These are phyloP conservation scores for Drosophila yooni DNA, from an alignment of 2,888 invertebrate genomes.

Conservation along the genomic window DNA sequence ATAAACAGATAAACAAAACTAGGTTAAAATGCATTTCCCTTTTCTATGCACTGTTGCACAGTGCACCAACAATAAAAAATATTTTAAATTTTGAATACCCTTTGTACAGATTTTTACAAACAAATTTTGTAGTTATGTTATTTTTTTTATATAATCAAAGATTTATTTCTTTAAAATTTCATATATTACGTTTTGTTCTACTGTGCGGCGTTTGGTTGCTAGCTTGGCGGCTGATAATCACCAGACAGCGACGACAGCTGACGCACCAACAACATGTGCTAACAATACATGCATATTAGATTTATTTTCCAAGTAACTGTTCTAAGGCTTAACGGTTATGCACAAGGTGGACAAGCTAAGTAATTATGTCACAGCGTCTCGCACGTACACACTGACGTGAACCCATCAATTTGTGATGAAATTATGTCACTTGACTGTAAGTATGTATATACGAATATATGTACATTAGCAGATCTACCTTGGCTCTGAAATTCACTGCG, in stretches of 20 bases:
- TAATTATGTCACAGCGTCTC: constrained; percentile 41
- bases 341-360: constrained; percentile 13
- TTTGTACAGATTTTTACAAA: not conserved
- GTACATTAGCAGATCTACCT: not conserved
- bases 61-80: not conserved
- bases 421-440: constrained; percentile 55
- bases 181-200: not conserved
- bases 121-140: not conserved
- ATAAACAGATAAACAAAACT: constrained; percentile 1
- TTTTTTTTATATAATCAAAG: not conserved
- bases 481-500: constrained; percentile 14
- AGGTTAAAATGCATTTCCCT: not conserved
- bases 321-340: not conserved
- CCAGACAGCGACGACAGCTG: constrained; percentile 36
- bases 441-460: not conserved
- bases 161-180: not conserved
- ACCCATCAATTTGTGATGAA: constrained; percentile 37
- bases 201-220: constrained; percentile 30
- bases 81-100: not conserved
- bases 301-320: not conserved
- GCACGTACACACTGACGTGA: not conserved
- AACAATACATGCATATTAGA: constrained; percentile 14
- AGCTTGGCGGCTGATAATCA: constrained; percentile 29
- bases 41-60: not conserved
- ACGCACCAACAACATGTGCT: constrained; percentile 34